Conservation (phyloP, 2,888 invertebrate species). For the Bombylius discolor region DNA sequence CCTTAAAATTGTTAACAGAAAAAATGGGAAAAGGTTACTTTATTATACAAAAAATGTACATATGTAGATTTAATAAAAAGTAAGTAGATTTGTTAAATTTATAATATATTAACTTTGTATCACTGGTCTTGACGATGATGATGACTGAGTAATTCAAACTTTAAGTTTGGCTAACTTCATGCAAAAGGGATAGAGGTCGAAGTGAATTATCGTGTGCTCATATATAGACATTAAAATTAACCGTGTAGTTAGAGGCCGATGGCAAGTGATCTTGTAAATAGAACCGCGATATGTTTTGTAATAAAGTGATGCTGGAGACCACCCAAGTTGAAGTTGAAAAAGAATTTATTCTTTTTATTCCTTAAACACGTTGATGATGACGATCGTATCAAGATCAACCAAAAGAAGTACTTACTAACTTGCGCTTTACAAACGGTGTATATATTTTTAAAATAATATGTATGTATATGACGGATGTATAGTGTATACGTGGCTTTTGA, state of each 20-base stretch:
- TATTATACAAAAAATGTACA: no score
- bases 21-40: no score
- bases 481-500: no score
- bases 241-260: constrained; percentile 13
- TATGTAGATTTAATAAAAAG: no score
- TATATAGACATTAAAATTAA: constrained; percentile 16
- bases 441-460: background rate
- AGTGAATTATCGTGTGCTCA: constrained; percentile 13
- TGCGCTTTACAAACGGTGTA: background rate
- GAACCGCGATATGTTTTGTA: constrained; percentile 16
- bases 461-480: background rate
- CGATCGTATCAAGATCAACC: background rate
- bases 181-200: background rate
- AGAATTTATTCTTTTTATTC: constrained; percentile 1
- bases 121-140: no score
- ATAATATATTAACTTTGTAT: no score
- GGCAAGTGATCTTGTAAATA: constrained; percentile 11
- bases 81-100: no score
- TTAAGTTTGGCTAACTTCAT: background rate
- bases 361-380: background rate
- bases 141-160: no score
- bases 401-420: background rate
- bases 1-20: no score
- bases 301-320: constrained; percentile 16
- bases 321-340: constrained; percentile 13